Evolutionary conservation across 2,113 vertebrate genomes (phyloP), one percentile per base, ranked within the genome.

Genomic region (Neotragus moschatus): DNA sequence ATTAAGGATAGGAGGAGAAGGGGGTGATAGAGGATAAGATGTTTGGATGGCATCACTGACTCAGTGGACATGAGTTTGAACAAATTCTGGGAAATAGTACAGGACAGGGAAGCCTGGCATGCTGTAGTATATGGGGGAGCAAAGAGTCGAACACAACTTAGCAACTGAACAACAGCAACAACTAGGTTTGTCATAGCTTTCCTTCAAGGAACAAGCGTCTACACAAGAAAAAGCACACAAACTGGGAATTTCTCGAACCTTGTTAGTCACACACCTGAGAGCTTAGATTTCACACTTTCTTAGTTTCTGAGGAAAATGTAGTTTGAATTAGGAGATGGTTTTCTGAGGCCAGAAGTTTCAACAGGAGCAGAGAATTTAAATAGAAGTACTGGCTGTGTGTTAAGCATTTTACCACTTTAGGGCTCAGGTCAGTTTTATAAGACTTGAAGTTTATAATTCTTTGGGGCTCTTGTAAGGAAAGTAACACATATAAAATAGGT

Each of bases 301-400:
- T 80, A 49, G 55, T 95, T 96, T 28, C 70, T 84, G 33, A 63
- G 51, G 23, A 75, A 95, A 96, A 86, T 92, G 25, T 75, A 53
- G 47, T 96, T 85, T 91, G 79, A 88, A 90, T 81, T 56, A 30
- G 63, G 28, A 70, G 79, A 43, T 73, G 43, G n/a, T 91, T 97
- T 97, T 39, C 82, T 81, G 47, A 84, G 28, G 53, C n/a, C 93
- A 51, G 36, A 93, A 88, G 93, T 81, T 92, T 93, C 9, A 80
- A 3, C 84, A 87, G 80, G 90, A 96, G 12, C 60, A 96, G 43
- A 95, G 43, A 79, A 43, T 84, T 90, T 95, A 93, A 92, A 21
- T 17, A 89, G 55, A 56, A 56, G 5, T 79, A 28, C 70, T 58
- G 26, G 4, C 81, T 88, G 1, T 88, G 26, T 86, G 10, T 84